phyloP scores from a whole-genome alignment of 1,140 invertebrate species.

The Physella acuta region DNA sequence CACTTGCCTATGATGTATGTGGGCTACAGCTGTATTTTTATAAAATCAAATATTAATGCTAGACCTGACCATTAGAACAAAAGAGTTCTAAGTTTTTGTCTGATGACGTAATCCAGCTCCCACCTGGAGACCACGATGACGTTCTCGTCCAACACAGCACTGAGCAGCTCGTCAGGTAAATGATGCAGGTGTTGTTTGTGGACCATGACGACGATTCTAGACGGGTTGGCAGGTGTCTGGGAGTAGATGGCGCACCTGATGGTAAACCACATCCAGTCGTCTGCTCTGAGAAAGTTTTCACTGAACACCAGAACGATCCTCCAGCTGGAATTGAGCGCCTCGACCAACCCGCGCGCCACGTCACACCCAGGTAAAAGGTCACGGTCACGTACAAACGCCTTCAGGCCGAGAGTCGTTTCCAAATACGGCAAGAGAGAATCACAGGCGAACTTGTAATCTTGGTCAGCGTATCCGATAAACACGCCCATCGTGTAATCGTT shows the following conservation, averaged over 20 bases:
- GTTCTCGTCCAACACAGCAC: background rate
- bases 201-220: background rate
- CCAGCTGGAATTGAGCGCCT: slow-evolving; percentile 5
- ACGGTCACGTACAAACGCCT: background rate
- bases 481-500: slow-evolving; percentile 1
- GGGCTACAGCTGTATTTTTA: too few relatives aligned
- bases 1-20: too few relatives aligned
- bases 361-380: background rate
- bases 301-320: slow-evolving; percentile 11
- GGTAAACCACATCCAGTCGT: slow-evolving; percentile 10
- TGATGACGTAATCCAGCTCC: background rate
- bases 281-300: background rate
- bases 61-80: too few relatives aligned
- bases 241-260: background rate
- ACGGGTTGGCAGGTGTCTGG: background rate
- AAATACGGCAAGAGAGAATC: background rate
- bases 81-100: background rate
- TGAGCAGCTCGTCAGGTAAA: background rate
- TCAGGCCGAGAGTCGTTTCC: background rate
- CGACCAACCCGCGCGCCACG: background rate
- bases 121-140: background rate
- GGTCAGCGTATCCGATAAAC: slow-evolving; percentile 10
- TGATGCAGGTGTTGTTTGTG: background rate
- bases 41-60: too few relatives aligned
- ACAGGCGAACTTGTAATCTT: slow-evolving; percentile 5